These are phyloP conservation scores for Plagiodera versicolora DNA, from an alignment of 2,888 invertebrate genomes.

Conservation along the genomic window DNA sequence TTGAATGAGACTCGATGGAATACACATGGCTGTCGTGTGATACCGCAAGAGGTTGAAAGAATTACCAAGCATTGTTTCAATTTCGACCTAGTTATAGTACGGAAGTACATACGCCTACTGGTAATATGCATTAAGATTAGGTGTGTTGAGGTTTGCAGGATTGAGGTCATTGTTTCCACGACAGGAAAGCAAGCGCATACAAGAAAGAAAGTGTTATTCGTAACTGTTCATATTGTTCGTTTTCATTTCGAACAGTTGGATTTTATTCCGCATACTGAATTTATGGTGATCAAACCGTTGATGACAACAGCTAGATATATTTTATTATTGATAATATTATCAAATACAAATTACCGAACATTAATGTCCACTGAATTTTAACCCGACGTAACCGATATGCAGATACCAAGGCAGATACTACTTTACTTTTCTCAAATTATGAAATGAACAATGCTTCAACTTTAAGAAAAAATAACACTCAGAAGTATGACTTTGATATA, in stretches of 20 bases:
- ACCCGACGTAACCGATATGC: too few species aligned
- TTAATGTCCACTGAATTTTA: too few species aligned
- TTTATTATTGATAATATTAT: too few species aligned
- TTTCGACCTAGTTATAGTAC: conserved; percentile 22
- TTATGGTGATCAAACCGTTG: too few species aligned
- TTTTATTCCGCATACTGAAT: background rate
- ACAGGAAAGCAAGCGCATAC: background rate
- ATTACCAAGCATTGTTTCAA: conserved; percentile 23
- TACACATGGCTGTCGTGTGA: conserved; percentile 19
- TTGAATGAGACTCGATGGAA: conserved; percentile 25
- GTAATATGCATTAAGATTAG: background rate
- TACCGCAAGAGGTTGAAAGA: conserved; percentile 11
- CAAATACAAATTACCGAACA: too few species aligned
- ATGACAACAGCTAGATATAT: too few species aligned
- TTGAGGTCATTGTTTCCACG: background rate
- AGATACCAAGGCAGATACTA: too few species aligned
- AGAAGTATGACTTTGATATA: too few species aligned
- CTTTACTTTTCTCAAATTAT: too few species aligned
- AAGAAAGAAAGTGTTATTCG: background rate
- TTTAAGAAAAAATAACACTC: too few species aligned
- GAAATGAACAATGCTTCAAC: too few species aligned
- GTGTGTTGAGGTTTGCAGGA: conserved; percentile 1
- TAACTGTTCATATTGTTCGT: background rate
- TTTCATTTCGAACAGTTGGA: background rate
- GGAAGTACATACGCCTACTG: conserved; percentile 16